phyloP scores from a whole-genome alignment of 1,140 invertebrate species.

The Melanaphis sacchari region DNA sequence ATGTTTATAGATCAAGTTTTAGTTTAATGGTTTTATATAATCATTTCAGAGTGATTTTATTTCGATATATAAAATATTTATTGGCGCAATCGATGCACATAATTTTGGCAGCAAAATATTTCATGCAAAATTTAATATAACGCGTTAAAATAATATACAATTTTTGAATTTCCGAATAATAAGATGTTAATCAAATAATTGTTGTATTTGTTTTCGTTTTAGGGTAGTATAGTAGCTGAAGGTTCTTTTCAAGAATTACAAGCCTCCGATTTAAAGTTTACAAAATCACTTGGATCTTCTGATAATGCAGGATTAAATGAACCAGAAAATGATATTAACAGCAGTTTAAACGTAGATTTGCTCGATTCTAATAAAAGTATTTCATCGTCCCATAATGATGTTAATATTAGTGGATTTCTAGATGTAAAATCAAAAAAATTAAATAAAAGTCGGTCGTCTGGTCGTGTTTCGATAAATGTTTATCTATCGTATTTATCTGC shows the following conservation, averaged over 20 bases:
- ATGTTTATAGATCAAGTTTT: no score
- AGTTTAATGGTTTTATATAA: no score
- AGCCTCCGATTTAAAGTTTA: conserved; percentile 67
- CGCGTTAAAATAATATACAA: background rate
- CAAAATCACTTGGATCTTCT: conserved; percentile 64
- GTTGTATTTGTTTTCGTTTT: conserved; percentile 60
- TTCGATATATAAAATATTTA: no score
- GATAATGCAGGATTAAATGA: conserved; percentile 63
- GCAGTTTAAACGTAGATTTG: background rate
- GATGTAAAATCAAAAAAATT: conserved; percentile 45
- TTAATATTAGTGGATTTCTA: background rate
- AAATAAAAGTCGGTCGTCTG: conserved; percentile 61
- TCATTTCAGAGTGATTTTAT: no score
- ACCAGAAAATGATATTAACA: conserved; percentile 59
- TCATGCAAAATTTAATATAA: background rate
- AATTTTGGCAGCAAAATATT: background rate
- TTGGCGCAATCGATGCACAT: background rate
- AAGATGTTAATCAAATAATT: background rate
- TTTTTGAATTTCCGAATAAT: background rate
- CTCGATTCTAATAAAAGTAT: conserved; percentile 60
- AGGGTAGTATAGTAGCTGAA: conserved; percentile 69
- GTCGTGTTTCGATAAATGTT: conserved; percentile 65
- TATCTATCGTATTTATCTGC: conserved; percentile 76
- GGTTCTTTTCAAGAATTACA: conserved; percentile 69
- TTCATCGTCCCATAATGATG: conserved; percentile 59